Evolutionary conservation across 2,888 invertebrate genomes (phyloP).

Genomic region (Plagiodera versicolora): DNA sequence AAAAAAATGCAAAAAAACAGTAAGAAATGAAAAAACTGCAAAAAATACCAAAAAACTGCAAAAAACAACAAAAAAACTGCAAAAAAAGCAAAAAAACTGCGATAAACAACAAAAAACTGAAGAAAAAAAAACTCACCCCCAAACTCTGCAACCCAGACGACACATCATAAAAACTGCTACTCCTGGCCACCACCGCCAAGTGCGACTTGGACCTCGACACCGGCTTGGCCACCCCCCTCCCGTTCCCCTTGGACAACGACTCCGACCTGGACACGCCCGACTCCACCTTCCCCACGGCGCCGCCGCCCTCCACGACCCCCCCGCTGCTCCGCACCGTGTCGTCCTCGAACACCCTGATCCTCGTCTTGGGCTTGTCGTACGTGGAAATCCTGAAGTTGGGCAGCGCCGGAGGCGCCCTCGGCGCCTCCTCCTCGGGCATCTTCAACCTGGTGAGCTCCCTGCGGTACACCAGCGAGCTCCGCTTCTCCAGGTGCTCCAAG

Average conservation of each 20-base stretch:
- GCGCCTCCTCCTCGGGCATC: constrained; percentile 37
- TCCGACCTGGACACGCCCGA: constrained; percentile 44
- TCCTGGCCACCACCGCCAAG: constrained; percentile 49
- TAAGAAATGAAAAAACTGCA: too few relatives aligned
- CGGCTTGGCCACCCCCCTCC: constrained; percentile 46
- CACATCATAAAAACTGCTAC: constrained; percentile 53
- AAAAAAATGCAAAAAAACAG: constrained; percentile 13
- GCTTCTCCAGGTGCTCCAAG: constrained; percentile 52
- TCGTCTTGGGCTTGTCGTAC: constrained; percentile 52
- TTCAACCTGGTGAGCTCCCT: constrained; percentile 54
- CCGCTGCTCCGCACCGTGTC: constrained; percentile 53
- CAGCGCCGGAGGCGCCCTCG: constrained; percentile 35
- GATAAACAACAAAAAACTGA: not conserved
- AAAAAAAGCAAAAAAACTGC: not conserved
- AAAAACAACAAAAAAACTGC: not conserved
- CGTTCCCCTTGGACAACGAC: constrained; percentile 47
- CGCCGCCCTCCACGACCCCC: constrained; percentile 13
- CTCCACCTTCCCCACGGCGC: too few relatives aligned
- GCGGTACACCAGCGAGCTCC: constrained; percentile 53
- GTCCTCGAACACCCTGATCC: constrained; percentile 55
- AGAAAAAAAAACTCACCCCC: constrained; percentile 48
- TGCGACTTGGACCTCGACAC: constrained; percentile 56
- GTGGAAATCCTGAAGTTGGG: constrained; percentile 56
- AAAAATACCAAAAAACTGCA: not conserved
- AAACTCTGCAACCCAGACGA: constrained; percentile 56